Evolutionary conservation across 2,888 invertebrate genomes (phyloP).

Genomic region (Acanthosepion lycidas): DNA sequence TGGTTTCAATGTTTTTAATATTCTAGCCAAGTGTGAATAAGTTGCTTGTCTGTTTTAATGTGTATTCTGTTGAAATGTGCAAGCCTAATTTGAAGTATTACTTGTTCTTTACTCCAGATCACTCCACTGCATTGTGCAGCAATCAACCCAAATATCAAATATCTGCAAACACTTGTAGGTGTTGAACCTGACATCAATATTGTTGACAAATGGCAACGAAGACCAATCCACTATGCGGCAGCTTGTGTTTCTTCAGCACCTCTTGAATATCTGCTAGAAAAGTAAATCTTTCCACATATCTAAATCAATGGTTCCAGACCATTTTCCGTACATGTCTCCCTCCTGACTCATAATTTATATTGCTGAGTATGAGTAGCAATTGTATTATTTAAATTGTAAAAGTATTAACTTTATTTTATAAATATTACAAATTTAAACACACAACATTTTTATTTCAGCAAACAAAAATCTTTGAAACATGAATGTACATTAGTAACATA

Average conservation of each 20-base stretch:
- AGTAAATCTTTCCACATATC: constrained; percentile 55
- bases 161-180: constrained; percentile 74
- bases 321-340: too few species aligned
- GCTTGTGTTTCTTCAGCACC: constrained; percentile 76
- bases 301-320: too few species aligned
- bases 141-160: constrained; percentile 77
- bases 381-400: too few species aligned
- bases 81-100: background rate
- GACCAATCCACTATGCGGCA: constrained; percentile 78
- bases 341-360: too few species aligned
- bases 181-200: constrained; percentile 76
- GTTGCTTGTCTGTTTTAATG: background rate
- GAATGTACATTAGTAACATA: too few species aligned
- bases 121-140: constrained; percentile 78
- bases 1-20: background rate
- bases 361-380: too few species aligned
- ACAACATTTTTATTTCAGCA: too few species aligned
- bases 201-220: constrained; percentile 74
- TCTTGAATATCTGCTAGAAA: constrained; percentile 74
- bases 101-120: constrained; percentile 65
- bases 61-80: background rate
- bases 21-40: background rate
- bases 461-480: too few species aligned
- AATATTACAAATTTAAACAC: too few species aligned
- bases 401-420: too few species aligned